phyloP scores from a whole-genome alignment of 1,140 invertebrate genomes.

The Solenopsis fugax region DNA sequence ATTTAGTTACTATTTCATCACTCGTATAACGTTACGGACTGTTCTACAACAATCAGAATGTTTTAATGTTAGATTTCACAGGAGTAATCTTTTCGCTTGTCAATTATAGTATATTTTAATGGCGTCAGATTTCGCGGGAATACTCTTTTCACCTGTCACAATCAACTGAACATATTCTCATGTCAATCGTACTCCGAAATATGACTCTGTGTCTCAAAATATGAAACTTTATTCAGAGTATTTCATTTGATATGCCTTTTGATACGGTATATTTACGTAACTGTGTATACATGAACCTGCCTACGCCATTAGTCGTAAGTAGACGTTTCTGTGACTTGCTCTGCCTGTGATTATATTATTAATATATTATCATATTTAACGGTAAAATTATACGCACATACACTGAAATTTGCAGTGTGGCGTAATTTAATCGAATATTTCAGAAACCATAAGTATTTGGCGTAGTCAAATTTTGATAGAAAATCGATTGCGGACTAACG shows the following conservation, averaged over 20 bases:
- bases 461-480: not conserved
- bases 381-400: not conserved
- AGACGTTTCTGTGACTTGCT: not conserved
- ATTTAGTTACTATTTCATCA: not conserved
- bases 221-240: not conserved
- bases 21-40: not conserved
- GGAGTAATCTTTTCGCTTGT: too few species aligned
- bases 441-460: constrained; percentile 12
- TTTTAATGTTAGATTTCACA: too few species aligned
- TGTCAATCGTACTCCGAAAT: not conserved
- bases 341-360: not conserved
- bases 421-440: constrained; percentile 23
- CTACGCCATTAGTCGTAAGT: not conserved
- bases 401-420: constrained; percentile 6
- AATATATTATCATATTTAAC: not conserved
- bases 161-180: not conserved
- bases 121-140: not conserved
- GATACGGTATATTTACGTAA: not conserved
- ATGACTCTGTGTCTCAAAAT: not conserved
- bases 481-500: not conserved
- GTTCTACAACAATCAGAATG: not conserved
- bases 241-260: constrained; percentile 9
- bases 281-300: not conserved
- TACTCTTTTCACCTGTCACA: constrained; percentile 1
- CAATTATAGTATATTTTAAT: not conserved